Evolutionary conservation across 2,113 vertebrate species (phyloP).

Genomic region (Tinamus guttatus): DNA sequence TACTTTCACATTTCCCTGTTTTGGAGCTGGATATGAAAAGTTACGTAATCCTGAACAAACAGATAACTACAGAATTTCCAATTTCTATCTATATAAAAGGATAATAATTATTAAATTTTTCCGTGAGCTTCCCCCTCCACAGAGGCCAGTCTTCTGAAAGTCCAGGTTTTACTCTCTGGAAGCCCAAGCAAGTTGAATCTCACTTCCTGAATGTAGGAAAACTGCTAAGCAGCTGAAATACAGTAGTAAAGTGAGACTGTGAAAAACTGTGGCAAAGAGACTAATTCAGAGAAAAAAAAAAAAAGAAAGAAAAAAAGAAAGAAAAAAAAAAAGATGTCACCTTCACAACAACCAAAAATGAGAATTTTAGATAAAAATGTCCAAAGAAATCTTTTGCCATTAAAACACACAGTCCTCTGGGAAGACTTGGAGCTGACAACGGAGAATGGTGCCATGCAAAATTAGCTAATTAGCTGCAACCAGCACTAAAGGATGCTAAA

Average conservation of each 20-base stretch:
- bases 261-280: neutral
- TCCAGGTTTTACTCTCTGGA: neutral
- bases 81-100: neutral
- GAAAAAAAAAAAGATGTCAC: neutral
- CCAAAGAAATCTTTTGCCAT: neutral
- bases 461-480: constrained; percentile 44
- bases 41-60: neutral
- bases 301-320: no score
- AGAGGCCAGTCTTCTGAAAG: neutral
- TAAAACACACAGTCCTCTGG: neutral
- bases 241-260: neutral
- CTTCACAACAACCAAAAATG: neutral
- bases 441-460: neutral
- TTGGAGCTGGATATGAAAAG: neutral
- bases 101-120: neutral
- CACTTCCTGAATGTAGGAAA: neutral
- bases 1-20: neutral
- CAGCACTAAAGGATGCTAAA: constrained; percentile 24
- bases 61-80: neutral
- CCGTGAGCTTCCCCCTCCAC: neutral
- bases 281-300: neutral
- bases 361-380: neutral
- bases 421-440: constrained; percentile 39
- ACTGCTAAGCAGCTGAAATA: neutral
- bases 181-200: neutral